phyloP scores from a whole-genome alignment of 2,888 invertebrate species.

The Cancer borealis region DNA sequence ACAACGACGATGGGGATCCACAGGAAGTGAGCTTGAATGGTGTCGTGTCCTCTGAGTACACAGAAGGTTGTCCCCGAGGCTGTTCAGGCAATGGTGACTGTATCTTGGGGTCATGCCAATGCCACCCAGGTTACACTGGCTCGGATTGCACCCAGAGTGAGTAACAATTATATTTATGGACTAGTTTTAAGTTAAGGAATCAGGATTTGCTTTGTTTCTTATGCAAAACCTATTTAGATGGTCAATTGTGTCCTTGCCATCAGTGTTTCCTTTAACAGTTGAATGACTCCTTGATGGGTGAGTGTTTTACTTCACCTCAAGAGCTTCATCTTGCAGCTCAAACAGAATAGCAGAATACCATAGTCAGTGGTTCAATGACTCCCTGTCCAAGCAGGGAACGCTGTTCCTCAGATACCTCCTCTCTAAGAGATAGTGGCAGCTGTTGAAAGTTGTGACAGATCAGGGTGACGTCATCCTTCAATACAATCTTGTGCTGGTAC shows the following conservation, averaged over 20 bases:
- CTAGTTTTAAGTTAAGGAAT: neutral
- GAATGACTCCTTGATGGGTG: no score
- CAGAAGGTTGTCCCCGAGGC: constrained; percentile 77
- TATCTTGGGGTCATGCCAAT: constrained; percentile 95
- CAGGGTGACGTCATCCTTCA: neutral
- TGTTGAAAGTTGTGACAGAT: neutral
- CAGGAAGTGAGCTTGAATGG: constrained; percentile 85
- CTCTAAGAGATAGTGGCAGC: neutral
- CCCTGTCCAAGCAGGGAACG: neutral
- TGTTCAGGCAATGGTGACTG: constrained; percentile 99
- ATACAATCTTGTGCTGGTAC: constrained; percentile 5
- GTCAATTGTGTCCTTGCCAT: neutral
- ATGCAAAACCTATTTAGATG: neutral
- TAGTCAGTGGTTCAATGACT: neutral
- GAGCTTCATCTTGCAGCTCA: no score
- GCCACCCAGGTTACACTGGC: constrained; percentile 97
- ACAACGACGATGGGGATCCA: constrained; percentile 94
- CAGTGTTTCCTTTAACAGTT: no score
- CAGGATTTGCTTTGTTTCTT: neutral
- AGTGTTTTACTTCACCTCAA: no score
- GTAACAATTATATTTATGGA: constrained; percentile 79
- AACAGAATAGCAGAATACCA: no score
- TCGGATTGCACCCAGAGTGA: constrained; percentile 98
- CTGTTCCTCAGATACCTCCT: neutral
- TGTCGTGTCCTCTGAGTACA: constrained; percentile 75